phyloP scores from a whole-genome alignment of 2,797 vertebrate species.

The Benthosema pterotum region DNA sequence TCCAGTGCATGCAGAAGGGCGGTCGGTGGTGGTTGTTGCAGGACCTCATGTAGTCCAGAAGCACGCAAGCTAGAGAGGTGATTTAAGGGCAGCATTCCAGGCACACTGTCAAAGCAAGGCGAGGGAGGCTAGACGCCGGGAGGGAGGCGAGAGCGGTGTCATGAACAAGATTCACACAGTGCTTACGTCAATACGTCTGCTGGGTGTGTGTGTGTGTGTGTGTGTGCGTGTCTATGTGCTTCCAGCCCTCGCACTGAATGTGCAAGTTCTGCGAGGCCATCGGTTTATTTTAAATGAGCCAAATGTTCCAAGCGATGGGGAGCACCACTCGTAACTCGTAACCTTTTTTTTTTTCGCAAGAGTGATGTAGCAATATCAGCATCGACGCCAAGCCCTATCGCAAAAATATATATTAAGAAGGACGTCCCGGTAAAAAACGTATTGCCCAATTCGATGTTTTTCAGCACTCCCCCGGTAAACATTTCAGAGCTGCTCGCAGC shows the following conservation, averaged over 20 bases:
- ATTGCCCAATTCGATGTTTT: conserved; percentile 24
- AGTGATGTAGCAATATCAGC: conserved; percentile 31
- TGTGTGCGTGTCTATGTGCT: conserved; percentile 22
- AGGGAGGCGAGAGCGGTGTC: conserved; percentile 18
- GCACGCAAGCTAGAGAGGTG: conserved; percentile 21
- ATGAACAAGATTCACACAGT: conserved; percentile 23
- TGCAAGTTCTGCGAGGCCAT: conserved; percentile 36
- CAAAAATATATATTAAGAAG: too few species aligned
- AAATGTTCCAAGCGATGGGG: conserved; percentile 22
- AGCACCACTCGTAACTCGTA: background rate
- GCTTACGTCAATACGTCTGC: conserved; percentile 31
- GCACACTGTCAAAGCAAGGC: conserved; percentile 25
- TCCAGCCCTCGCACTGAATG: conserved; percentile 40
- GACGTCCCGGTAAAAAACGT: conserved; percentile 13
- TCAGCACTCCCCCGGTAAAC: conserved; percentile 28
- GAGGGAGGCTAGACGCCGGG: conserved; percentile 30
- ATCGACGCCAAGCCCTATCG: conserved; percentile 14
- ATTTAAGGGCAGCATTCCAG: conserved; percentile 37
- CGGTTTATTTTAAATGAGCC: conserved; percentile 25
- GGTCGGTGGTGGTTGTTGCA: too few species aligned
- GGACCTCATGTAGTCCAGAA: conserved; percentile 12
- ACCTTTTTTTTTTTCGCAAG: conserved; percentile 25
- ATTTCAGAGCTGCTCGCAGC: conserved; percentile 31
- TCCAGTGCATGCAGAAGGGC: too few species aligned
- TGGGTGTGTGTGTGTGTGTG: conserved; percentile 21